Evolutionary conservation across 2,113 vertebrate species (phyloP).

Genomic region (Platysternon megacephalum): DNA sequence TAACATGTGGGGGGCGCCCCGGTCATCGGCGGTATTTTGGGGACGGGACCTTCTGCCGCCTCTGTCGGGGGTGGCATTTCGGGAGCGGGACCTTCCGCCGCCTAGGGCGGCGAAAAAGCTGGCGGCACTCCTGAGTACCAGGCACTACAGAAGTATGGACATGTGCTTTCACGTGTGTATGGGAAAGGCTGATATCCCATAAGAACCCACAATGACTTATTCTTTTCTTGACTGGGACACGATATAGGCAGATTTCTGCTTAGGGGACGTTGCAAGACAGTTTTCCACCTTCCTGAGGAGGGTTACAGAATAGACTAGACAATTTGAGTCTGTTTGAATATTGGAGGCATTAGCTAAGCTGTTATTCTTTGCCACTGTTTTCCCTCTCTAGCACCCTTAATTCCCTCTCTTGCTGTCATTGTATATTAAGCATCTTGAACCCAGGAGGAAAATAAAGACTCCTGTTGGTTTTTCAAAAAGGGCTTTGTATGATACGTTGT

Average conservation of each 20-base stretch:
- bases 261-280: not conserved
- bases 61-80: too few species aligned
- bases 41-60: too few species aligned
- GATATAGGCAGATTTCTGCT: not conserved
- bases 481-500: not conserved
- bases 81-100: too few species aligned
- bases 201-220: not conserved
- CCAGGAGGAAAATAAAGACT: not conserved
- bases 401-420: not conserved
- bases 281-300: not conserved
- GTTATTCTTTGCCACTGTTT: not conserved
- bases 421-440: not conserved
- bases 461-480: not conserved
- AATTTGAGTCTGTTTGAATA: accelerated
- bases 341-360: not conserved
- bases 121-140: too few species aligned
- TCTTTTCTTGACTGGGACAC: not conserved
- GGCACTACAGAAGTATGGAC: too few species aligned
- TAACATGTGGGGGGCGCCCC: too few species aligned
- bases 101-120: too few species aligned
- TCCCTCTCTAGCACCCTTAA: not conserved
- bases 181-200: not conserved
- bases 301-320: not conserved
- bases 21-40: too few species aligned
- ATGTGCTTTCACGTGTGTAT: not conserved